phyloP scores from a whole-genome alignment of 2,113 vertebrate genomes.

The Polypterus senegalus region DNA sequence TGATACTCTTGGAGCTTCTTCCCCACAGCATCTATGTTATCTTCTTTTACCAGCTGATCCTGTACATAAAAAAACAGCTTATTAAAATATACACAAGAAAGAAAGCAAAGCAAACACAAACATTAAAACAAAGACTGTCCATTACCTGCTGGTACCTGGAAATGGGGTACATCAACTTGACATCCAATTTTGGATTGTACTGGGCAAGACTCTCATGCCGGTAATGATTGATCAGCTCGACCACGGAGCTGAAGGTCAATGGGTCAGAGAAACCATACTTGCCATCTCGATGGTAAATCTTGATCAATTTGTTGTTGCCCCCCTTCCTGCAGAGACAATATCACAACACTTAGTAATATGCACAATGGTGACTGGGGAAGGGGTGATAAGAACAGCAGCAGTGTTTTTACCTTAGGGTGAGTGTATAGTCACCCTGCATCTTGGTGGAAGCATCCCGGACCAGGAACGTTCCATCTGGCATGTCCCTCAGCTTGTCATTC shows the following conservation, averaged over 20 bases:
- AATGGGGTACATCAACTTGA: constrained; percentile 79
- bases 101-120: constrained; percentile 23
- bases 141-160: constrained; percentile 80
- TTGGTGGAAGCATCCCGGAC: constrained; percentile 90
- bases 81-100: constrained; percentile 9
- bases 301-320: constrained; percentile 88
- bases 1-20: constrained; percentile 87
- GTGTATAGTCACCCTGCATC: constrained; percentile 84
- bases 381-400: background rate
- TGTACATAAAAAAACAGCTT: constrained; percentile 20
- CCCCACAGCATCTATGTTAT: constrained; percentile 78
- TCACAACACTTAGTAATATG: no score
- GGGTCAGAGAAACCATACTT: constrained; percentile 93
- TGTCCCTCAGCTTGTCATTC: constrained; percentile 82
- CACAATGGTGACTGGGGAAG: no score
- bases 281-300: constrained; percentile 85
- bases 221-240: constrained; percentile 90
- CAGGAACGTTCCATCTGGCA: constrained; percentile 85
- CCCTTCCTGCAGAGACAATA: constrained; percentile 68
- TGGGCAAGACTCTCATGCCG: constrained; percentile 84
- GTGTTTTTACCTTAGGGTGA: constrained; percentile 68
- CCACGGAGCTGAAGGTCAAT: constrained; percentile 80
- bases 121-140: background rate
- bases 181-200: constrained; percentile 86
- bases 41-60: constrained; percentile 77